These are phyloP conservation scores for Scopus umbretta DNA, from an alignment of 2,113 vertebrate genomes.

Conservation along the genomic window DNA sequence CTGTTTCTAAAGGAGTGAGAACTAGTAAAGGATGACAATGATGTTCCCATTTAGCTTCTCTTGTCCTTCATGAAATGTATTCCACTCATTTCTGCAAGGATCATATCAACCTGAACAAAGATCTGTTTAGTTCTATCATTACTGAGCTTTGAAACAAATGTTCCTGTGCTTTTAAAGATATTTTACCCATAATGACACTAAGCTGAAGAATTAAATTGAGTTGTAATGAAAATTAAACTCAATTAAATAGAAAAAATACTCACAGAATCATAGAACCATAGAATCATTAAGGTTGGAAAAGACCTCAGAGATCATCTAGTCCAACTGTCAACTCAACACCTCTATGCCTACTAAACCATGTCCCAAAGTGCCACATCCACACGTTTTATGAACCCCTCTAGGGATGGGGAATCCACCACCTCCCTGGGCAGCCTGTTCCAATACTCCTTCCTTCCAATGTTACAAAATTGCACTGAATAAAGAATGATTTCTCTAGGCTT, in stretches of 20 bases:
- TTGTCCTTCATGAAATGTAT: not conserved
- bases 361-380: no score
- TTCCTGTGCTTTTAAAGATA: not conserved
- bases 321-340: no score
- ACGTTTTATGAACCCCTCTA: no score
- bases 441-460: not conserved
- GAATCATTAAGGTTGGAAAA: no score
- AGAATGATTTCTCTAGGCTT: not conserved
- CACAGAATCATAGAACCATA: no score
- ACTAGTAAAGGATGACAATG: not conserved
- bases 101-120: rapidly evolving
- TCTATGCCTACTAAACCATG: no score
- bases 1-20: not conserved
- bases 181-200: not conserved
- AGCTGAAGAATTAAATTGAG: not conserved
- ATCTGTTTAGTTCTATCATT: not conserved
- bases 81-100: not conserved
- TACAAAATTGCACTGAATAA: not conserved
- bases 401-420: no score
- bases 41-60: not conserved
- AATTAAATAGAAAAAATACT: not conserved
- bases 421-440: no score
- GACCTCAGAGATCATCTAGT: no score
- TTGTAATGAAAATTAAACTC: not conserved
- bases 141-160: not conserved